Percentiles rank a stretch among this genome's conserved stretches.
phyloP scores from a whole-genome alignment of 2,797 vertebrate genomes.

The Picus viridis region DNA sequence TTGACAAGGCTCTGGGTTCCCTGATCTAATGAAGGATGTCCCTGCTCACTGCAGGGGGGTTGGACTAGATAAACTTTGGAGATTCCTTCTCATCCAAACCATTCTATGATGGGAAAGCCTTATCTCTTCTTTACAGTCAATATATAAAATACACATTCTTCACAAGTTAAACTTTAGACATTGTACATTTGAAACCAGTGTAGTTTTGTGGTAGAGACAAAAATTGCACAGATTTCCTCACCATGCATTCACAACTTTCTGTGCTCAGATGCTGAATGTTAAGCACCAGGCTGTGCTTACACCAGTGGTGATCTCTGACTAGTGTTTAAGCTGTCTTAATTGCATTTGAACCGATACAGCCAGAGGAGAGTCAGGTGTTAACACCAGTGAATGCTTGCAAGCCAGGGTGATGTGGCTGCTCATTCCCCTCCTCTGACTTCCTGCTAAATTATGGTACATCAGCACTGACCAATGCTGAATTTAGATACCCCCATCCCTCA shows the following conservation, averaged over 20 bases:
- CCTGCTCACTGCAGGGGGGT: too few relatives aligned
- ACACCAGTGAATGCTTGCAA: not conserved
- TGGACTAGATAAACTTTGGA: too few relatives aligned
- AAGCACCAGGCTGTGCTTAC: not conserved
- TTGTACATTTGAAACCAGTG: not conserved
- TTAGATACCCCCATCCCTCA: not conserved
- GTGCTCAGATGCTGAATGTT: not conserved
- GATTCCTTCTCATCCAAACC: too few relatives aligned
- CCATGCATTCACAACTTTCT: accelerated
- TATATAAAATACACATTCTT: not conserved
- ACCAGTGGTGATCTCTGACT: not conserved
- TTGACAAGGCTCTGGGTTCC: too few relatives aligned
- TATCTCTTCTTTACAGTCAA: not conserved
- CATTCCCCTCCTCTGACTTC: not conserved
- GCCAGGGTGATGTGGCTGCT: not conserved
- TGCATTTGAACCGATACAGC: not conserved
- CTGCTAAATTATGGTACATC: not conserved
- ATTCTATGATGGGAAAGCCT: not conserved
- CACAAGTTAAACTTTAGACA: not conserved
- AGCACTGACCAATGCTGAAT: not conserved
- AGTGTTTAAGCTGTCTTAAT: not conserved
- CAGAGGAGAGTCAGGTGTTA: not conserved
- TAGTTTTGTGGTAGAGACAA: not conserved
- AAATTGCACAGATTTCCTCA: not conserved
- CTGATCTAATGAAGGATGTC: too few relatives aligned